These are phyloP conservation scores for Mellilla xanthometata DNA, from an alignment of 2,888 invertebrate genomes.

Conservation along the genomic window DNA sequence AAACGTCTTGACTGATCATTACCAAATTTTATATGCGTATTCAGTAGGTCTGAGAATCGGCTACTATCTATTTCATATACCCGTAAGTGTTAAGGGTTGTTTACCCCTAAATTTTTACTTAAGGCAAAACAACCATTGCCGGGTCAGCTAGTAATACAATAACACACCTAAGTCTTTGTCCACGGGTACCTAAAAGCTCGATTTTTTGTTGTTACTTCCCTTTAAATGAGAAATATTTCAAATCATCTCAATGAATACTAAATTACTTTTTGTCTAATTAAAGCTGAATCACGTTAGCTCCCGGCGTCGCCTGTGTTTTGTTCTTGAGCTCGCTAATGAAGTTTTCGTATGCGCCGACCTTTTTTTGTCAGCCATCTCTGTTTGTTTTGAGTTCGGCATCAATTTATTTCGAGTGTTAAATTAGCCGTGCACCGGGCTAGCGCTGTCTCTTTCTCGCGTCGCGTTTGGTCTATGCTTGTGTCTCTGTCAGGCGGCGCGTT, in stretches of 20 bases:
- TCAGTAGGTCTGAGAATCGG: too few species aligned
- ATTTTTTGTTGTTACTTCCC: constrained; percentile 66
- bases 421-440: constrained; percentile 67
- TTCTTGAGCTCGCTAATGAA: constrained; percentile 68
- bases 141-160: too few species aligned
- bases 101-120: too few species aligned
- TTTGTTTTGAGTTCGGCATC: constrained; percentile 80
- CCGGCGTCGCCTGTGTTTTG: constrained; percentile 62
- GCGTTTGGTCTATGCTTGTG: constrained; percentile 34
- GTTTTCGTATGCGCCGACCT: constrained; percentile 73
- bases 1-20: too few species aligned
- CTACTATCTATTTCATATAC: too few species aligned
- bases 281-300: constrained; percentile 72
- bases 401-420: constrained; percentile 79
- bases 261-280: constrained; percentile 56
- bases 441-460: constrained; percentile 43
- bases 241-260: too few species aligned
- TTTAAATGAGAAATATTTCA: constrained; percentile 58
- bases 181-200: constrained; percentile 36
- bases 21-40: too few species aligned
- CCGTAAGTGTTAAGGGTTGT: too few species aligned
- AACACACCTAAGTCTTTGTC: too few species aligned
- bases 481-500: constrained; percentile 68
- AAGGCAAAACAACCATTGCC: too few species aligned
- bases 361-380: constrained; percentile 80